Base-by-base conservation (phyloP, 2,888 invertebrate genomes). In the Dromius quadrimaculatus region DNA sequence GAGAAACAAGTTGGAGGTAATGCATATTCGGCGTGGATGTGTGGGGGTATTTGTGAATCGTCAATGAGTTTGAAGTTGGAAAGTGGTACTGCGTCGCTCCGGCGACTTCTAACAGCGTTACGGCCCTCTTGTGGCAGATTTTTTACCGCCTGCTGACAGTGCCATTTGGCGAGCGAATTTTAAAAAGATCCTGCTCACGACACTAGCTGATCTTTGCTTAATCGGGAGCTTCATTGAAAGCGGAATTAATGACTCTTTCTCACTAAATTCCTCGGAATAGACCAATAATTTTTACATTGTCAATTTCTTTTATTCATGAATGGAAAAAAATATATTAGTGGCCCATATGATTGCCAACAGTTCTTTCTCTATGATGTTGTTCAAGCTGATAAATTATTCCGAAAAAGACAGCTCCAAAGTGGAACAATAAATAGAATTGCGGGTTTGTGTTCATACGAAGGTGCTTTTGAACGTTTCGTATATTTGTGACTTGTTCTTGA, bases 101-200 rank as follows among this genome's bases (percentile, higher is more conserved):
- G 38, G 20, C 54, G 54, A 36, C 66, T 54, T 41, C 66, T 66
- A 66, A 66, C 66, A 57, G 66, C 28, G 50, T 66, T 66, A 66
- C 66, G 38, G 66, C 66, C 28, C 66, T 66, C 66, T 34, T 23
- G 54, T 54, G 66, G 54, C 57, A 54, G 38, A 66, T 66, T 66
- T 66, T 66, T 66, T 66, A 66, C 54, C 41, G 54, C 28, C 41
- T 54, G 66, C 66, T 66, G 66, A 66, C 66, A 66, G 66, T 66
- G 66, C 57, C 66, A 66, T 66, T 66, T 38, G 66, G 50, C 54
- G 50, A 36, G 65, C 63, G 43, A 32, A 63, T 63, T 63, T 63
- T 63, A 64, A 64, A 64, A 45, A 47, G 43, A 64, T 47, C 34
- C 34, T 47, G 13, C 8, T 20, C 62, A 6, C 13, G 28, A 28